phyloP scores from a whole-genome alignment of 1,140 invertebrate species.

The Dolichoris vasculosae region DNA sequence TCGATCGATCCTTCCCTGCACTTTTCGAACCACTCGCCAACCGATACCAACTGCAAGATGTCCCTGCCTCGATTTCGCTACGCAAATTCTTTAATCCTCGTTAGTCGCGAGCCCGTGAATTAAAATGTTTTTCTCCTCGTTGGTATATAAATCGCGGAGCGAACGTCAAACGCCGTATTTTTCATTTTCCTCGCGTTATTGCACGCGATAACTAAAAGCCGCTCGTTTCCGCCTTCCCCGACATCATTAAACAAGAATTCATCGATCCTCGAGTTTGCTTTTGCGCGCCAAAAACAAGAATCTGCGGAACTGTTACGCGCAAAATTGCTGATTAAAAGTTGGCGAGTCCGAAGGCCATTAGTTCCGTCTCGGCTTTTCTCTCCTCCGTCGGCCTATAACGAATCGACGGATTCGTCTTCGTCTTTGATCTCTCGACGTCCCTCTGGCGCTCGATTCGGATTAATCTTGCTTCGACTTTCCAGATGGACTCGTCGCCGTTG shows the following conservation, averaged over 20 bases:
- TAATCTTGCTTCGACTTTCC: conserved; percentile 29
- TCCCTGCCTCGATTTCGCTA: no score
- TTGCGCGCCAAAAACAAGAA: not conserved
- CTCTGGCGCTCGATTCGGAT: not conserved
- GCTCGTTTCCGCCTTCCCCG: not conserved
- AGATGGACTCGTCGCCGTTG: not conserved
- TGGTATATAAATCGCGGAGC: no score
- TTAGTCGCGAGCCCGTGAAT: not conserved
- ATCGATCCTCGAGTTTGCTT: not conserved
- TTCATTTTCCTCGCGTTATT: not conserved
- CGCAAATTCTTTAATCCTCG: not conserved
- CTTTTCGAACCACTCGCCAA: not conserved
- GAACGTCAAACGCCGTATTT: not conserved
- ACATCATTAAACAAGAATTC: not conserved
- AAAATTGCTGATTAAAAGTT: conserved; percentile 33
- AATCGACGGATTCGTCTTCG: conserved; percentile 51
- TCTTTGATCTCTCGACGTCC: conserved; percentile 38
- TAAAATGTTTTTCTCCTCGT: not conserved
- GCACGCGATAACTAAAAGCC: not conserved
- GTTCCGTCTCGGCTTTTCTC: not conserved
- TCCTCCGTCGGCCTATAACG: conserved; percentile 21
- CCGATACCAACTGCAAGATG: no score
- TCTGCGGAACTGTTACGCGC: not conserved
- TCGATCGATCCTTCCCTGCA: no score
- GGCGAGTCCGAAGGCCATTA: not conserved